Evolutionary conservation across 2,888 invertebrate genomes (phyloP).

Genomic region (Leucoptera coffeella): DNA sequence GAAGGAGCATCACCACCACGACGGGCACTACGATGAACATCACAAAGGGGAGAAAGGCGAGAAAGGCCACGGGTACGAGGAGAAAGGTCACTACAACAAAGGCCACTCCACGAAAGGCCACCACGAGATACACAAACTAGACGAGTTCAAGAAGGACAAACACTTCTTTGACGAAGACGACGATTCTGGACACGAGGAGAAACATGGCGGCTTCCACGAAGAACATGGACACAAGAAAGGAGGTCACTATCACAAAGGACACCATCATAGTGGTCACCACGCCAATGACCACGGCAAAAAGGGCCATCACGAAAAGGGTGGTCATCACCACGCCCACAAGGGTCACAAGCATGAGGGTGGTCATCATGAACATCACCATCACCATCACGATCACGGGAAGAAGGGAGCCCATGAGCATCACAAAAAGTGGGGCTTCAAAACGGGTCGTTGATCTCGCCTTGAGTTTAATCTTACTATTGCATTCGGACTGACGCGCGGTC

Average conservation of each 20-base stretch:
- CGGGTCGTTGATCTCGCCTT: constrained; percentile 25
- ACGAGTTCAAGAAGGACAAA: constrained; percentile 82
- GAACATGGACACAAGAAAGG: constrained; percentile 78
- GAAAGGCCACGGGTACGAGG: constrained; percentile 59
- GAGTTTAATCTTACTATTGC: neutral
- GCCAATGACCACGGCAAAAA: constrained; percentile 76
- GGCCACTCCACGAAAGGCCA: constrained; percentile 83
- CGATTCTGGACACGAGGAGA: constrained; percentile 73
- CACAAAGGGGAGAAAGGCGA: constrained; percentile 63
- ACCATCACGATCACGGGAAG: constrained; percentile 69
- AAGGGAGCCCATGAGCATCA: constrained; percentile 75
- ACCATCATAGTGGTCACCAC: constrained; percentile 69
- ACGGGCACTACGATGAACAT: constrained; percentile 58
- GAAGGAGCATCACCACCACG: constrained; percentile 58
- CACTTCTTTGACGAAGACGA: constrained; percentile 83
- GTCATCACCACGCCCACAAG: constrained; percentile 71
- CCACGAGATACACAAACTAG: constrained; percentile 77
- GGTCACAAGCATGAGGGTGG: constrained; percentile 75
- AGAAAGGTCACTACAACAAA: constrained; percentile 72
- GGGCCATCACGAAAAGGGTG: constrained; percentile 73
- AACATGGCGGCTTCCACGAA: constrained; percentile 75
- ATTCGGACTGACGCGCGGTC: neutral
- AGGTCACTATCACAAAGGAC: constrained; percentile 74
- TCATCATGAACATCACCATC: constrained; percentile 69
- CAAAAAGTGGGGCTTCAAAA: constrained; percentile 69